Evolutionary conservation across 2,797 vertebrate genomes (phyloP).

Genomic region (Natrix natrix): DNA sequence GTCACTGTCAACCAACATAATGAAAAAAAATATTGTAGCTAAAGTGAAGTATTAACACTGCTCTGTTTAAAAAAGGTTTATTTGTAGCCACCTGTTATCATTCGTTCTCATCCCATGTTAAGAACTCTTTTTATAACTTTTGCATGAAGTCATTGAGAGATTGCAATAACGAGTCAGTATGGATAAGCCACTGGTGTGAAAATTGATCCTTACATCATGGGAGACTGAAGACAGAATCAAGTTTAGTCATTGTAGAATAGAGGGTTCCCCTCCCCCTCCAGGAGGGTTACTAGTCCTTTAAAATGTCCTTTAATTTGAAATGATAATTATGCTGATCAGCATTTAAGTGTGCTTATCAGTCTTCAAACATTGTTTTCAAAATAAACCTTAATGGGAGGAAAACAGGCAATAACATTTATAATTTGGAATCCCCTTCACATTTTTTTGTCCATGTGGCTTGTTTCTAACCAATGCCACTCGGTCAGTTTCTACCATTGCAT

Average conservation of each 20-base stretch:
- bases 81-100: slow-evolving; percentile 17
- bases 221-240: not conserved
- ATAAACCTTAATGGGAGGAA: not conserved
- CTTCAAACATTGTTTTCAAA: not conserved
- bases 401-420: not conserved
- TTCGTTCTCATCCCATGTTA: slow-evolving; percentile 25
- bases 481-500: not conserved
- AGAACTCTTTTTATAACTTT: slow-evolving; percentile 64
- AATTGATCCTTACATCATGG: not conserved
- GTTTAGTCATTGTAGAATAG: not conserved
- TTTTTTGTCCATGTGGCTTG: not conserved
- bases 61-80: not conserved
- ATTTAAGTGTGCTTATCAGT: not conserved
- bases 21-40: not conserved
- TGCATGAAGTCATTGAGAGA: slow-evolving; percentile 15
- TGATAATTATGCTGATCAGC: not conserved
- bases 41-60: not conserved
- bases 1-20: not conserved
- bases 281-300: not conserved
- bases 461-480: not conserved
- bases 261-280: not conserved
- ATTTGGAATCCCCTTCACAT: not conserved
- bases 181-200: not conserved
- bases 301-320: slow-evolving; percentile 12
- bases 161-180: not conserved